Percentiles rank a stretch among this genome's conserved stretches.
These are phyloP conservation scores for Neodon shergylaensis DNA, from an alignment of 2,113 vertebrate genomes.

Conservation along the genomic window DNA sequence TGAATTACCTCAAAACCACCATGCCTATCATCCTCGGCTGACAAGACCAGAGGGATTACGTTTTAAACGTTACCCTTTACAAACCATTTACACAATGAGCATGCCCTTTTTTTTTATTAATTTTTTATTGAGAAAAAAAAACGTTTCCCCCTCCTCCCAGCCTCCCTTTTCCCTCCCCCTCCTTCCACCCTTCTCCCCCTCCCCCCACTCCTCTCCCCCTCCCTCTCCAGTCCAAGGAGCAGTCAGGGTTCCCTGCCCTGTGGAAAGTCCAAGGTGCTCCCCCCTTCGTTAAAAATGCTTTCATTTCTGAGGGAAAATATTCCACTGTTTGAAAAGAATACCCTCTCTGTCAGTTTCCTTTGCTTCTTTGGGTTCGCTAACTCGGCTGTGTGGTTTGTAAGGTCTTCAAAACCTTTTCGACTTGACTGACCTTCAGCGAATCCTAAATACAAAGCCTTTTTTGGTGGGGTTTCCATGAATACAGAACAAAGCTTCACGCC, in stretches of 20 bases:
- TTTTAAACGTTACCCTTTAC: neutral
- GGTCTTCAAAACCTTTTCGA: neutral
- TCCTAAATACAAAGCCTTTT: constrained; percentile 12
- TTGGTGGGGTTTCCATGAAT: neutral
- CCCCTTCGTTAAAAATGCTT: neutral
- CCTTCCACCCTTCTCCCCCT: too few species aligned
- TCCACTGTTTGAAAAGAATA: neutral
- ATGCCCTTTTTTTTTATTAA: too few species aligned
- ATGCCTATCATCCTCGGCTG: neutral
- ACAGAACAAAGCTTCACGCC: neutral
- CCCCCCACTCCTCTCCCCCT: too few species aligned
- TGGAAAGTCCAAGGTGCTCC: too few species aligned
- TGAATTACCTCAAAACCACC: neutral
- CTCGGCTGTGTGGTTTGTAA: neutral
- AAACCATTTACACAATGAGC: neutral
- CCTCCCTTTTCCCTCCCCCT: too few species aligned
- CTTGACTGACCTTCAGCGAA: neutral
- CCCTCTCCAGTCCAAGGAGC: too few species aligned
- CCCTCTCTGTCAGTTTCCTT: neutral
- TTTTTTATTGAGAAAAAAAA: too few species aligned
- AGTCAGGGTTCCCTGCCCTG: too few species aligned
- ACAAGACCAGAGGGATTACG: neutral
- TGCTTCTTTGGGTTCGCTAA: neutral
- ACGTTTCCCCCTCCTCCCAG: too few species aligned
- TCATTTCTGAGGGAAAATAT: neutral